A percentile compares a stretch with the other conserved stretches of the same genome.
phyloP scores from a whole-genome alignment of 2,888 invertebrate genomes.

The Cremastinae sp. region DNA sequence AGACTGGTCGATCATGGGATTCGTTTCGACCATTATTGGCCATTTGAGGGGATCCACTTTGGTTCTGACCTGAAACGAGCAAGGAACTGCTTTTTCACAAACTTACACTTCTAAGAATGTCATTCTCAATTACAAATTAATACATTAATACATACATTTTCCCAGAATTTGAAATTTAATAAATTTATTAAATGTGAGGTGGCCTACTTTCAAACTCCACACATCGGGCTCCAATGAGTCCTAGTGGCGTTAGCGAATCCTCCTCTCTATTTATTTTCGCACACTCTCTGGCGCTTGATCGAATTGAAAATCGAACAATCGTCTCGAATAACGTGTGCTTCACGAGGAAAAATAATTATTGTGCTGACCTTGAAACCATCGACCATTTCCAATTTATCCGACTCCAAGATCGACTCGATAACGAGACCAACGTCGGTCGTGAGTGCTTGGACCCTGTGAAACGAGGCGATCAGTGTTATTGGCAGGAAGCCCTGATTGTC shows the following conservation, averaged over 20 bases:
- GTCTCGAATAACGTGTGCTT: constrained; percentile 62
- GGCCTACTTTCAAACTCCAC: constrained; percentile 77
- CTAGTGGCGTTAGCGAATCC: constrained; percentile 77
- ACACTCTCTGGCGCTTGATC: constrained; percentile 64
- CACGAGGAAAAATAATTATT: not conserved
- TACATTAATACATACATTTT: constrained; percentile 16
- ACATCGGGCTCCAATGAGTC: constrained; percentile 68
- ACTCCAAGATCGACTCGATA: constrained; percentile 91
- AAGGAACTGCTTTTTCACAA: constrained; percentile 2
- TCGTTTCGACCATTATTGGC: constrained; percentile 88
- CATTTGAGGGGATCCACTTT: constrained; percentile 91
- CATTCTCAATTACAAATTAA: not conserved
- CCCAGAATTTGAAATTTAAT: not conserved
- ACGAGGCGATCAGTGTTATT: constrained; percentile 95
- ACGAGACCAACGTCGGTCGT: constrained; percentile 92
- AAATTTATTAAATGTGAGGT: constrained; percentile 67
- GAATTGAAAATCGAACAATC: constrained; percentile 49
- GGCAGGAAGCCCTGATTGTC: constrained; percentile 95
- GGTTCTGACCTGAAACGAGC: constrained; percentile 86
- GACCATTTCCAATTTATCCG: constrained; percentile 91
- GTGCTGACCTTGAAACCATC: constrained; percentile 86
- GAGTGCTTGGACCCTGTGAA: constrained; percentile 94
- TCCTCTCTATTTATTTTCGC: constrained; percentile 71
- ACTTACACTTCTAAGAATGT: not conserved
- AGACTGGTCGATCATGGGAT: constrained; percentile 64